Base-by-base conservation (phyloP, 2,113 vertebrate genomes). In the Sebastes fasciatus region DNA sequence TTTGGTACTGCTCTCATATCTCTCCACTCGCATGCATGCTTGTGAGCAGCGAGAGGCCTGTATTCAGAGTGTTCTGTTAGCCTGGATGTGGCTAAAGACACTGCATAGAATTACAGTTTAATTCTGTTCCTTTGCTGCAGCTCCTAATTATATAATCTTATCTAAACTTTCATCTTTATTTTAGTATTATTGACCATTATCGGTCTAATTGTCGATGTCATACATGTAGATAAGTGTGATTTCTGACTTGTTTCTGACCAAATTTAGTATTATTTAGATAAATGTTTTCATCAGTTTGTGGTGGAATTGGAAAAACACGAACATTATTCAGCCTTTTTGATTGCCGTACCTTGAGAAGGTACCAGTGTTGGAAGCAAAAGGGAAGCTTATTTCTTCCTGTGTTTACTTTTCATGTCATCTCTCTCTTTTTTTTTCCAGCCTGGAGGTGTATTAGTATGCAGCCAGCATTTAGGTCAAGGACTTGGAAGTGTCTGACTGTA, bases 1-100 rank as follows among this genome's bases (percentile, higher is more conserved):
- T 94, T 92, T 86, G 84, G 87, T 90, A 8, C 68, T 2, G 84
- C 79, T 71, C 82, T 81, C 75, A 42, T 80, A 60, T 89, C 70
- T 52, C 74, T 58, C 10, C 72, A 26, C 77, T 64, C 45, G 45
- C 57, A 6, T 61, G 64, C 55, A 17, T 61, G 67, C 77, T 82
- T 2, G 19, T 34, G 67, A 71, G 72, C 82, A 62, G 63, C 4
- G 9, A 57, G 72, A 78, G 79, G 79, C 86, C 74, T 83, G 34
- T 11, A n/a, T 26, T 54, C 40, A 65, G 42, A 65, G 61, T 3
- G 68, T 67, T 74, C 16, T 6, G 46, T 67, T 49, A 43, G 40
- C 75, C n/a, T 19, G 72, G 45, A 71, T 40, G 63, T 42, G 72
- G 46, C 60, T 64, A 0, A 48, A 13, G 49, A 66, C 54, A 8